Conservation (phyloP, 1,140 invertebrate genomes). For the Drosophila rufa region DNA sequence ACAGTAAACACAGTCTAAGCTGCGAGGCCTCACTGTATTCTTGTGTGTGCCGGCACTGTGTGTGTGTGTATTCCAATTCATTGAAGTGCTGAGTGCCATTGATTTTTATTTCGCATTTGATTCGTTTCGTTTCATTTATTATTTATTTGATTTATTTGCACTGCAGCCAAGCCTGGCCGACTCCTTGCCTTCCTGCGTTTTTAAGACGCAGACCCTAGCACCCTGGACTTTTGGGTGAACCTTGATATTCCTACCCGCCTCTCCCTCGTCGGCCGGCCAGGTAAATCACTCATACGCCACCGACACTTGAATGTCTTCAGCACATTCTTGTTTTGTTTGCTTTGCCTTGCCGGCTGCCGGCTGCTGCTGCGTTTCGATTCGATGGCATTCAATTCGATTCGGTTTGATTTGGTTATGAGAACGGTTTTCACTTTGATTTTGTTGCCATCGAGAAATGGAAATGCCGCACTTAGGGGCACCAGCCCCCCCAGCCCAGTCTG, state of each 20-base stretch:
- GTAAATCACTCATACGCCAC: constrained; percentile 76
- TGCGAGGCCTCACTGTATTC: constrained; percentile 3
- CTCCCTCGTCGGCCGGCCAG: constrained; percentile 21
- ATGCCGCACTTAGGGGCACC: neutral
- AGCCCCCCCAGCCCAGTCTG: too few relatives aligned
- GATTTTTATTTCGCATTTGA: constrained; percentile 82
- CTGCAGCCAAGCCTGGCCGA: constrained; percentile 38
- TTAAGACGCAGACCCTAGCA: neutral
- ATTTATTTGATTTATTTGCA: constrained; percentile 82
- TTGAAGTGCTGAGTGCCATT: constrained; percentile 78
- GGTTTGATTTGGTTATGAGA: constrained; percentile 43
- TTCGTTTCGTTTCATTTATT: constrained; percentile 82
- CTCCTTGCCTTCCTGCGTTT: neutral
- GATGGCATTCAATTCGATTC: constrained; percentile 5
- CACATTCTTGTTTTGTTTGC: constrained; percentile 42
- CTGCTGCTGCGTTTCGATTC: constrained; percentile 2
- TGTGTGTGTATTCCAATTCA: constrained; percentile 67
- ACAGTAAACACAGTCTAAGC: too few relatives aligned
- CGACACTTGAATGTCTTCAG: constrained; percentile 54
- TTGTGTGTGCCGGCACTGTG: neutral
- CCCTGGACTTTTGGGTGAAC: constrained; percentile 10
- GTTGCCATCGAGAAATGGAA: constrained; percentile 33
- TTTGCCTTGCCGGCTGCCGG: constrained; percentile 3
- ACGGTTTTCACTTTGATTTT: constrained; percentile 49
- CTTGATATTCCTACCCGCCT: constrained; percentile 20